Evolutionary conservation across 1,140 invertebrate species (phyloP).

Genomic region (Potamilus streckersoni): DNA sequence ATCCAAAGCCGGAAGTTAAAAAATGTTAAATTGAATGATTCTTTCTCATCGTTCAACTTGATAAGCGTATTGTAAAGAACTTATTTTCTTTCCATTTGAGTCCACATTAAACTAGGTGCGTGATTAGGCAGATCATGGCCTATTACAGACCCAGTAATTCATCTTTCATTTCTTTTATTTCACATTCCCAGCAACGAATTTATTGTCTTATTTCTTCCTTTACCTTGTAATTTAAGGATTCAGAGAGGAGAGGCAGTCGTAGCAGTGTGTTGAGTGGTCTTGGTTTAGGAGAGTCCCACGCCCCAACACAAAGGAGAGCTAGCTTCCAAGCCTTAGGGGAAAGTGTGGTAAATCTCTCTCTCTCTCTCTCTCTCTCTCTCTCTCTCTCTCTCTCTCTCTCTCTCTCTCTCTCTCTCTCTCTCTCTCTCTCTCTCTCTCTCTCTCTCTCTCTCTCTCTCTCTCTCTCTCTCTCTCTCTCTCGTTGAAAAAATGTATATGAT

Average conservation of each 20-base stretch:
- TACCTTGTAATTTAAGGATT: constrained; percentile 35
- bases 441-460: neutral
- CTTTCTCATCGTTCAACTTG: no score
- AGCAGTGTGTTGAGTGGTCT: constrained; percentile 52
- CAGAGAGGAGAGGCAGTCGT: constrained; percentile 50
- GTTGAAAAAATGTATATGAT: no score
- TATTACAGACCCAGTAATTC: constrained; percentile 1
- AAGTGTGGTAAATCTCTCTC: constrained; percentile 43
- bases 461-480: no score
- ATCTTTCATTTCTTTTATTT: constrained; percentile 4
- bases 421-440: no score
- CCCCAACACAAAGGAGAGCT: constrained; percentile 39
- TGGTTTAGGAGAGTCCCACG: constrained; percentile 27
- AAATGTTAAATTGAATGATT: no score
- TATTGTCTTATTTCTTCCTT: constrained; percentile 2
- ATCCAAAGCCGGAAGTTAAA: no score
- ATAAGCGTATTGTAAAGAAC: neutral
- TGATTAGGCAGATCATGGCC: neutral
- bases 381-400: neutral
- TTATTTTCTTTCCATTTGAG: constrained; percentile 18
- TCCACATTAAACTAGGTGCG: neutral
- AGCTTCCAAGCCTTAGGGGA: constrained; percentile 60
- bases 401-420: no score
- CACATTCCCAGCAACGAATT: neutral
- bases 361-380: no score